These are phyloP conservation scores for Phorcus lineatus DNA, from an alignment of 2,888 invertebrate genomes.

Conservation along the genomic window DNA sequence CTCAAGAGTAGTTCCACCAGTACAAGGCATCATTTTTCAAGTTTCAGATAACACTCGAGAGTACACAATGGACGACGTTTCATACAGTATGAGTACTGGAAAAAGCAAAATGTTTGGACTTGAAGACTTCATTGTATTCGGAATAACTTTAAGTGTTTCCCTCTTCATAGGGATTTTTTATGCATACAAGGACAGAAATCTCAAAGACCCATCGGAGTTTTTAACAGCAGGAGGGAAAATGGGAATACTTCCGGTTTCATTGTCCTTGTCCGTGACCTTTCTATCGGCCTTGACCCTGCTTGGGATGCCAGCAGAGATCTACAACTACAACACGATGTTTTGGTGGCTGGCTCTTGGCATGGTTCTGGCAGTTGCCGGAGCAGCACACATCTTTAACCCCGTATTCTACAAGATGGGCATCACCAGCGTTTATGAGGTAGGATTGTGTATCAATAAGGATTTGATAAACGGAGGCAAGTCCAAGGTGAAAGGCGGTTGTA, in stretches of 20 bases:
- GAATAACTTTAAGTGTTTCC: conserved; percentile 37
- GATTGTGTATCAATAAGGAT: neutral
- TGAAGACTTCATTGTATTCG: conserved; percentile 46
- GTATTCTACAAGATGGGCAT: conserved; percentile 45
- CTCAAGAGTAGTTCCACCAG: too few relatives aligned
- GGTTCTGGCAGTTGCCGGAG: conserved; percentile 51
- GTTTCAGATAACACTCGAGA: too few relatives aligned
- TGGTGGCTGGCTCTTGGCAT: conserved; percentile 44
- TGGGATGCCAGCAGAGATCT: conserved; percentile 54
- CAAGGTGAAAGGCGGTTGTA: conserved; percentile 39
- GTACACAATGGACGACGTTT: neutral
- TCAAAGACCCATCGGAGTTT: conserved; percentile 77
- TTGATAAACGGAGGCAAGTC: conserved; percentile 10
- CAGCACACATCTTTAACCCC: conserved; percentile 40
- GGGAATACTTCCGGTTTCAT: conserved; percentile 70
- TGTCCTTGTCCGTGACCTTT: conserved; percentile 69
- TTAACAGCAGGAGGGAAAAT: conserved; percentile 70
- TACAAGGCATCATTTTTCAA: too few relatives aligned
- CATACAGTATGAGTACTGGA: conserved; percentile 43
- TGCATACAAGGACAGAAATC: conserved; percentile 78
- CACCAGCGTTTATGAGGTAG: conserved; percentile 47
- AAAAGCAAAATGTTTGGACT: conserved; percentile 32
- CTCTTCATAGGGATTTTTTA: conserved; percentile 64
- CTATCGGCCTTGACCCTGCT: conserved; percentile 54
- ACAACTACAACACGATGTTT: conserved; percentile 52